These are phyloP conservation scores for Hypomesus transpacificus DNA, from an alignment of 2,113 vertebrate genomes.

Conservation along the genomic window DNA sequence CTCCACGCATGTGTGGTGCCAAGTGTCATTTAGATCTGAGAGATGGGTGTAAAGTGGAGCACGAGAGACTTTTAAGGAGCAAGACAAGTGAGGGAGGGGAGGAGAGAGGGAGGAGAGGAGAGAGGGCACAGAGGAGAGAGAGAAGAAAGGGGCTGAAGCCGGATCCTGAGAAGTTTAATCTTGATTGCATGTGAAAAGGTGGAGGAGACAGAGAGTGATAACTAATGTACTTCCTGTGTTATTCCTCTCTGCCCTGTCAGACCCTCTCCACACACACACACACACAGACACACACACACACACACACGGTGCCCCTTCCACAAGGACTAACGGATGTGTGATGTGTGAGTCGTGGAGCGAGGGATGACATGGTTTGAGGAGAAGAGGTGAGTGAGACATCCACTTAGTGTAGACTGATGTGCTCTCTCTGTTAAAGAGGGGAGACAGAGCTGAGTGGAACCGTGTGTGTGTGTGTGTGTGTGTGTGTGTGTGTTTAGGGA, in stretches of 20 bases:
- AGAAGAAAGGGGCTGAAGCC: conserved; percentile 12
- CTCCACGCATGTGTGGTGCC: conserved; percentile 79
- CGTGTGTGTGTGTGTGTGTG: conserved; percentile 15
- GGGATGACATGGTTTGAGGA: conserved; percentile 27
- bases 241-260: conserved; percentile 81
- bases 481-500: background rate
- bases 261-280: conserved; percentile 58
- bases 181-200: conserved; percentile 74
- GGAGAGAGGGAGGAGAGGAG: conserved; percentile 7
- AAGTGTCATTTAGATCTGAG: conserved; percentile 87
- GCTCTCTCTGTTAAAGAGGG: conserved; percentile 49
- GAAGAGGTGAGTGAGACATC: conserved; percentile 55
- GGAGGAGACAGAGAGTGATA: conserved; percentile 81
- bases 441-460: conserved; percentile 4
- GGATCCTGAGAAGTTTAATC: conserved; percentile 51
- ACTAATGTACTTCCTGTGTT: conserved; percentile 95
- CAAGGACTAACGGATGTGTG: conserved; percentile 74
- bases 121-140: conserved; percentile 12
- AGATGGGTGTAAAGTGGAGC: conserved; percentile 73
- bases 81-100: background rate
- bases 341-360: conserved; percentile 65
- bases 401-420: conserved; percentile 76
- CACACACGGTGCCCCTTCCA: conserved; percentile 39
- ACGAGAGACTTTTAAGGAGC: conserved; percentile 63
- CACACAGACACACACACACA: conserved; percentile 4